A percentile compares a stretch with the other conserved stretches of the same genome.
Evolutionary conservation across 2,797 vertebrate species (phyloP).

Genomic region (Sebastes trivittatus): DNA sequence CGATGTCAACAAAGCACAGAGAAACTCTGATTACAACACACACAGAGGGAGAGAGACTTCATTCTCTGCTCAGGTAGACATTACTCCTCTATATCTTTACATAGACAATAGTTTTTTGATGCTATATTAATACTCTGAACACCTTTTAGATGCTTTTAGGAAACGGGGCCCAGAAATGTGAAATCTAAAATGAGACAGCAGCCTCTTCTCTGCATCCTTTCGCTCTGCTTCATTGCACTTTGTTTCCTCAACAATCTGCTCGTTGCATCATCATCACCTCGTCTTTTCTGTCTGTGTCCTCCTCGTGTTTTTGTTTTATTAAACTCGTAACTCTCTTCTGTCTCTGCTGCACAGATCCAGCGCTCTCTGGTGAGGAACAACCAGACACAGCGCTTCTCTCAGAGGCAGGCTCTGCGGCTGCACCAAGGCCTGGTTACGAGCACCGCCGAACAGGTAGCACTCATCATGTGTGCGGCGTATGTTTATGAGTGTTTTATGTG

Average conservation of each 20-base stretch:
- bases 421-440: conserved; percentile 93
- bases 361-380: conserved; percentile 90
- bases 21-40: too few species aligned
- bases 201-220: neutral
- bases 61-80: too few species aligned
- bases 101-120: too few species aligned
- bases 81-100: too few species aligned
- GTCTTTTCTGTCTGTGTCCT: neutral
- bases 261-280: neutral
- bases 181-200: neutral
- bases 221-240: neutral
- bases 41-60: too few species aligned
- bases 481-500: neutral
- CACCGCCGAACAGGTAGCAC: conserved; percentile 89
- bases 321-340: neutral
- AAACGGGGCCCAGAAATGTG: neutral
- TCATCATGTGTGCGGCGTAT: conserved; percentile 7
- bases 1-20: too few species aligned
- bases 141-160: neutral
- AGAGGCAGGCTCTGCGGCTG: conserved; percentile 90
- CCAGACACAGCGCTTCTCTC: conserved; percentile 90
- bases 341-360: conserved; percentile 83
- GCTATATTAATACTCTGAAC: too few species aligned
- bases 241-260: neutral
- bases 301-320: neutral